Percentiles rank a stretch among this genome's conserved stretches.
Conservation (phyloP, 2,113 vertebrate species). For the Alectura lathami region DNA sequence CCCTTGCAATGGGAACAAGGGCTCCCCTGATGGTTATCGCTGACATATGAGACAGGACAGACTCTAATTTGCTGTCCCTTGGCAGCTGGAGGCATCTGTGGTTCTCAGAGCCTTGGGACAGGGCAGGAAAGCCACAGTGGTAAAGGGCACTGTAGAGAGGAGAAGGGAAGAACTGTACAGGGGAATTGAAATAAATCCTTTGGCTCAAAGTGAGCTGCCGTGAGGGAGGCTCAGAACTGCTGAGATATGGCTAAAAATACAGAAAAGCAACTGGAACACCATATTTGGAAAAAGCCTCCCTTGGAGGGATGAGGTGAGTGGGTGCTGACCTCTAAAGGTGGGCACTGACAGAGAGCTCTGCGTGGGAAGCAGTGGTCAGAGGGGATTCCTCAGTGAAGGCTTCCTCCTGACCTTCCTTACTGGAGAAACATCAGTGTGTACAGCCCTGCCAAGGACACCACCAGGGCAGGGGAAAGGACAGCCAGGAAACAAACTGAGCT, state of each 20-base stretch:
- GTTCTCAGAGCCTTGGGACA: neutral
- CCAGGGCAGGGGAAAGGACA: neutral
- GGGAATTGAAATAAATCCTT: neutral
- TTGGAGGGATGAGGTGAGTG: neutral
- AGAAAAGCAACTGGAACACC: neutral
- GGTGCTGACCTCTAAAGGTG: neutral
- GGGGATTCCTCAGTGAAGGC: neutral
- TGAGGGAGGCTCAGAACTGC: neutral
- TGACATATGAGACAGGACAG: neutral
- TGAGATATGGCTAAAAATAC: neutral
- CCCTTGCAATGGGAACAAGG: neutral
- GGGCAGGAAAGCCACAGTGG: neutral
- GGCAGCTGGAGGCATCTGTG: conserved; percentile 1
- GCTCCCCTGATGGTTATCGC: neutral
- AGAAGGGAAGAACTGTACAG: neutral
- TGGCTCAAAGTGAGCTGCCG: neutral
- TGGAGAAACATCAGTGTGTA: neutral
- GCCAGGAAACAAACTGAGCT: neutral
- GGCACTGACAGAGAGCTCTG: neutral
- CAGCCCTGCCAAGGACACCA: fast-evolving
- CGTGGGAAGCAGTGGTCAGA: fast-evolving
- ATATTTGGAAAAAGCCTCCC: neutral
- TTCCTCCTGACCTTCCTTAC: neutral
- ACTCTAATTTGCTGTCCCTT: neutral
- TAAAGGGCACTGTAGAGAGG: neutral